These are phyloP conservation scores for Serripes groenlandicus DNA, from an alignment of 2,888 invertebrate species.

Conservation along the genomic window DNA sequence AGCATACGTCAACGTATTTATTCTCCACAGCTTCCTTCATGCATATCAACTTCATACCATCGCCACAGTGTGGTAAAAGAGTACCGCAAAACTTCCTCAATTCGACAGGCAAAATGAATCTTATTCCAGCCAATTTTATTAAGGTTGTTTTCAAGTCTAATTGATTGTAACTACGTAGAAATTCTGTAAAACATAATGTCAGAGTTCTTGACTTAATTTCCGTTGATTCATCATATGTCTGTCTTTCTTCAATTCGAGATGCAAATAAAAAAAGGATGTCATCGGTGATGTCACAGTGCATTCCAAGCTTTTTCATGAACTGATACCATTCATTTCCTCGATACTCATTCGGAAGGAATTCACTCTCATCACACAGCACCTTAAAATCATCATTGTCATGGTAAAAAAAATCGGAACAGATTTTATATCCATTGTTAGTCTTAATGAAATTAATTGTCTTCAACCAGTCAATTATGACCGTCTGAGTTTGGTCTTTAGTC, in stretches of 20 bases:
- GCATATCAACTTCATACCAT: constrained; percentile 24
- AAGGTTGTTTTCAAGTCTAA: constrained; percentile 16
- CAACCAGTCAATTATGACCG: not conserved
- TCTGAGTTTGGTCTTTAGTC: not conserved
- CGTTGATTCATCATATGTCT: not conserved
- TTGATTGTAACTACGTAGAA: not conserved
- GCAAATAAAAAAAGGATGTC: constrained; percentile 27
- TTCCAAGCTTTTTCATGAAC: constrained; percentile 23
- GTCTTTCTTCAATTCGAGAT: not conserved
- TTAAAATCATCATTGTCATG: not conserved
- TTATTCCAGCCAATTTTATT: constrained; percentile 16
- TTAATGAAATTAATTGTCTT: constrained; percentile 1
- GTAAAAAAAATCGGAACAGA: not conserved
- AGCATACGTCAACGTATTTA: constrained; percentile 15
- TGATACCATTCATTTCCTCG: constrained; percentile 9
- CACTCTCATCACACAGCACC: not conserved
- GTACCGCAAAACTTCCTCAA: not conserved
- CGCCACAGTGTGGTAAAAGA: constrained; percentile 16
- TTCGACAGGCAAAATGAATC: constrained; percentile 36
- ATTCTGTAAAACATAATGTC: not conserved
- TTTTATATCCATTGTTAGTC: not conserved
- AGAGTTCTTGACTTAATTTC: not conserved
- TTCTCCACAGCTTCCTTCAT: constrained; percentile 17
- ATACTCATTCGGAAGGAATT: constrained; percentile 10
- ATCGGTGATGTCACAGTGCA: constrained; percentile 26